Percentiles rank a stretch among this genome's conserved stretches.
Conservation (phyloP, 2,113 vertebrate species). For the Sorex fumeus region DNA sequence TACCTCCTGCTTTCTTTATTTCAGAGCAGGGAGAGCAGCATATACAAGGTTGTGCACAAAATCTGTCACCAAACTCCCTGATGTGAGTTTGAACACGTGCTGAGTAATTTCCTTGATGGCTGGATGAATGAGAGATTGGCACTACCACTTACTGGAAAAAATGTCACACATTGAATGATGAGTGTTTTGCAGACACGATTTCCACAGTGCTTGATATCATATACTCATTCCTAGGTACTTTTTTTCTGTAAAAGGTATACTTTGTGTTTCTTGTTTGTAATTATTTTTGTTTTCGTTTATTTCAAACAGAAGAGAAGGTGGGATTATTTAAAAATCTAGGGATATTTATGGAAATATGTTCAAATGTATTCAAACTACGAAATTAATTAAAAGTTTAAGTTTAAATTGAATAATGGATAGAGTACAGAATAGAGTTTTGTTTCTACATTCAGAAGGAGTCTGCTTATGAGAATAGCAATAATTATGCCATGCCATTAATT, state of each 20-base stretch:
- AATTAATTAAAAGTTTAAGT: background rate
- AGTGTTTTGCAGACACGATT: background rate
- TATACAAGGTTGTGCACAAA: background rate
- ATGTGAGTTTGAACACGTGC: background rate
- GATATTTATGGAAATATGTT: background rate
- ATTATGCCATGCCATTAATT: background rate
- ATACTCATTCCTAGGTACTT: background rate
- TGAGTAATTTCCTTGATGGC: background rate
- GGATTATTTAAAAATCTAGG: background rate
- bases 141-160: background rate
- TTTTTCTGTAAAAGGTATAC: background rate
- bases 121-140: background rate
- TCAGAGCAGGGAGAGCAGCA: background rate
- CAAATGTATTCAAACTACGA: background rate
- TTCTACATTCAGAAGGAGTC: background rate
- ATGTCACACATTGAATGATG: background rate
- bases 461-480: background rate
- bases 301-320: background rate
- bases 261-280: background rate
- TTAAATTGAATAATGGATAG: background rate
- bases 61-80: background rate
- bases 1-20: background rate
- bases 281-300: background rate
- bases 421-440: background rate
- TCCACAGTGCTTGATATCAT: background rate